Evolutionary conservation across 2,888 invertebrate genomes (phyloP).

Genomic region (Caenorhabditis macrosperma): DNA sequence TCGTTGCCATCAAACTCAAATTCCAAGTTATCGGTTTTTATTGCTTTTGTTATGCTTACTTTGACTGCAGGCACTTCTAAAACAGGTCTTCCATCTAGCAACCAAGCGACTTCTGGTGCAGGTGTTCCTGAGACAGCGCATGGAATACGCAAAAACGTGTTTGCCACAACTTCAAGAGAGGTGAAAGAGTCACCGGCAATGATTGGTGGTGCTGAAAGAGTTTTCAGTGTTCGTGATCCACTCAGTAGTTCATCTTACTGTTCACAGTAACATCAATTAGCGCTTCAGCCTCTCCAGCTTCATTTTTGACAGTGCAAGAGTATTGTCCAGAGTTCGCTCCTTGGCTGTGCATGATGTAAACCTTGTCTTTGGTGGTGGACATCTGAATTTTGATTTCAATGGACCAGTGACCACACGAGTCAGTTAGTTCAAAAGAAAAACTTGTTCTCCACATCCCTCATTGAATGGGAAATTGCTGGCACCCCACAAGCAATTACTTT

Average conservation of each 20-base stretch:
- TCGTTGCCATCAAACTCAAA: constrained; percentile 47
- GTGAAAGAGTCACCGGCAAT: constrained; percentile 75
- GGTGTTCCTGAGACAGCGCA: constrained; percentile 78
- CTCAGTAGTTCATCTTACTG: constrained; percentile 50
- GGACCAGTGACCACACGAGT: no score
- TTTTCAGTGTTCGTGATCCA: background rate
- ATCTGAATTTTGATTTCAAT: no score
- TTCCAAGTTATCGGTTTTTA: background rate
- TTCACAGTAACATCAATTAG: constrained; percentile 83
- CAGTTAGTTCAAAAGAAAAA: constrained; percentile 13
- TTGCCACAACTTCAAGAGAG: constrained; percentile 79
- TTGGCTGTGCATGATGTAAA: constrained; percentile 73
- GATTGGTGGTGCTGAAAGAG: constrained; percentile 83
- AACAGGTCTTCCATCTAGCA: constrained; percentile 72
- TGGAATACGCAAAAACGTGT: constrained; percentile 80
- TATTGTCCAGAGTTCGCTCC: constrained; percentile 83
- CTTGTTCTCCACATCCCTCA: background rate
- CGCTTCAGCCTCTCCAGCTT: constrained; percentile 84
- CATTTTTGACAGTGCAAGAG: constrained; percentile 85
- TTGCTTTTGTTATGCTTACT: constrained; percentile 10
- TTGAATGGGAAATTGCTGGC: no score
- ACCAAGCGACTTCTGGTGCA: constrained; percentile 65
- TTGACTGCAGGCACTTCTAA: constrained; percentile 52
- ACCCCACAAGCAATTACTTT: no score
- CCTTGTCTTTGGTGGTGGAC: constrained; percentile 69